Percentiles rank a stretch among this genome's conserved stretches.
Conservation (phyloP, 1,140 invertebrate genomes). For the Arion vulgaris region DNA sequence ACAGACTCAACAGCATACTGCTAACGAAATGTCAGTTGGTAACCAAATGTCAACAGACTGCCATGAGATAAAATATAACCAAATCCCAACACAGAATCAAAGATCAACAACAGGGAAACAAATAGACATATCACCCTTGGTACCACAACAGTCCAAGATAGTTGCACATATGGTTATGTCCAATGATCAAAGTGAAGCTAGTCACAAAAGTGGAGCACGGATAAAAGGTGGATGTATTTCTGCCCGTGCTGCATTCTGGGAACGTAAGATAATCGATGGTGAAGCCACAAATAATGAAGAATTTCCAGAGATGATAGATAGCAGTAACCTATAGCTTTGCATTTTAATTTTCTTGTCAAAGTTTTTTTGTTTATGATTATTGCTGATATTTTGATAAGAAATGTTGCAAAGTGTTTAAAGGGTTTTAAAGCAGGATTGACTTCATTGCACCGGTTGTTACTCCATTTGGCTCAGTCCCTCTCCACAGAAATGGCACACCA, state of each 20-base stretch:
- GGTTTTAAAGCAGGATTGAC: too few relatives aligned
- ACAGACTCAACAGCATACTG: not conserved
- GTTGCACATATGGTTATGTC: constrained; percentile 4
- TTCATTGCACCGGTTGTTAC: too few relatives aligned
- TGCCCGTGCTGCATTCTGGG: constrained; percentile 63
- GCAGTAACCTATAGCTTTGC: not conserved
- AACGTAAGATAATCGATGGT: constrained; percentile 55
- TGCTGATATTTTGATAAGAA: too few relatives aligned
- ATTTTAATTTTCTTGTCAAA: too few relatives aligned
- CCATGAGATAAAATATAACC: too few relatives aligned
- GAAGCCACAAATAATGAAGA: constrained; percentile 44
- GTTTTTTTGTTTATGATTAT: too few relatives aligned
- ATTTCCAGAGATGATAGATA: constrained; percentile 59
- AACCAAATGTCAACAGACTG: not conserved
- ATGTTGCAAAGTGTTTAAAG: too few relatives aligned
- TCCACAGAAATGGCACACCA: too few relatives aligned
- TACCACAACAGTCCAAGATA: constrained; percentile 17
- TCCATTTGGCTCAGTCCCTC: too few relatives aligned
- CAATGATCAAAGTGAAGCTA: not conserved
- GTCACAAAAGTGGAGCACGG: constrained; percentile 41
- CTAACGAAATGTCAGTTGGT: too few relatives aligned
- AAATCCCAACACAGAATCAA: too few relatives aligned
- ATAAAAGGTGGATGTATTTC: constrained; percentile 59
- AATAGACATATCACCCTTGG: not conserved
- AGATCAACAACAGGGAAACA: too few relatives aligned